phyloP scores from a whole-genome alignment of 2,113 vertebrate species.

The human (Homo sapiens) region GRCh38 chr16:85207501-85208000 shows the following conservation, averaged over 20 bases:
- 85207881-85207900: background rate
- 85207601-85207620: accelerated
- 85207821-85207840: too few relatives aligned
- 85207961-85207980: background rate
- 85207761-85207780: accelerated
- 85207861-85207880: accelerated
- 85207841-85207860: background rate
- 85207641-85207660: background rate
- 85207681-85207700: background rate
- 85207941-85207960: background rate
- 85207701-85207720: background rate
- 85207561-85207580: background rate
- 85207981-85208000: background rate
- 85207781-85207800: accelerated
- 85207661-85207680: background rate
- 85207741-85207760: accelerated
- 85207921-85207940: background rate
- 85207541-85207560: background rate
- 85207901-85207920: background rate
- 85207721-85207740: background rate
- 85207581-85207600: background rate
- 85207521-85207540: background rate
- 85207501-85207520: background rate
- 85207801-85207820: accelerated
- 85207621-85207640: background rate